These are phyloP conservation scores for Nycteola revayana DNA, from an alignment of 2,888 invertebrate genomes.

Conservation along the genomic window DNA sequence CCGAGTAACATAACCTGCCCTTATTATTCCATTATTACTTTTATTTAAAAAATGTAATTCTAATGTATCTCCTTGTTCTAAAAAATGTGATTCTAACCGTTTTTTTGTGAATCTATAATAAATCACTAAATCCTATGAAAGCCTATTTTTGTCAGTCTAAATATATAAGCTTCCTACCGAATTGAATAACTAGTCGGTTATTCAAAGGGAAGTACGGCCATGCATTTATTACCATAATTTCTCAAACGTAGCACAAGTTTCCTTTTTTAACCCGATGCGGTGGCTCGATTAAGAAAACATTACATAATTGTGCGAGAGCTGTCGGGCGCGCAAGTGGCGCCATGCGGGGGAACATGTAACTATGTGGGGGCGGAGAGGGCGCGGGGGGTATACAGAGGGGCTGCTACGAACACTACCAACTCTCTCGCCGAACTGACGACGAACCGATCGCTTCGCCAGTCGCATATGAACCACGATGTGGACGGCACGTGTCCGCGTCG, in stretches of 20 bases:
- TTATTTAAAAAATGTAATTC: slow-evolving; percentile 28
- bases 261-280: slow-evolving; percentile 61
- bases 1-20: slow-evolving; percentile 49
- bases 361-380: slow-evolving; percentile 61
- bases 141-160: no score
- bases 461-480: slow-evolving; percentile 70
- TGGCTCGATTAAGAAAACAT: slow-evolving; percentile 78
- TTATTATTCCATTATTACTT: slow-evolving; percentile 52
- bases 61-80: no score
- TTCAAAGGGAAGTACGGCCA: slow-evolving; percentile 33
- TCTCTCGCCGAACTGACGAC: slow-evolving; percentile 56
- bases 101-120: no score
- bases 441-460: slow-evolving; percentile 59
- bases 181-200: slow-evolving; percentile 32
- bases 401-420: slow-evolving; percentile 60
- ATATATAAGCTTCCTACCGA: no score
- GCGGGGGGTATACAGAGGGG: slow-evolving; percentile 62
- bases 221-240: slow-evolving; percentile 46
- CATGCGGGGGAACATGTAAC: slow-evolving; percentile 74
- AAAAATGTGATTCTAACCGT: no score
- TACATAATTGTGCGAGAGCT: slow-evolving; percentile 76
- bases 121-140: no score
- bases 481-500: slow-evolving; percentile 63
- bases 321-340: slow-evolving; percentile 75
- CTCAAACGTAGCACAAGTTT: slow-evolving; percentile 41